Evolutionary conservation across 2,888 invertebrate genomes (phyloP).

Genomic region (Chironomus riparius): DNA sequence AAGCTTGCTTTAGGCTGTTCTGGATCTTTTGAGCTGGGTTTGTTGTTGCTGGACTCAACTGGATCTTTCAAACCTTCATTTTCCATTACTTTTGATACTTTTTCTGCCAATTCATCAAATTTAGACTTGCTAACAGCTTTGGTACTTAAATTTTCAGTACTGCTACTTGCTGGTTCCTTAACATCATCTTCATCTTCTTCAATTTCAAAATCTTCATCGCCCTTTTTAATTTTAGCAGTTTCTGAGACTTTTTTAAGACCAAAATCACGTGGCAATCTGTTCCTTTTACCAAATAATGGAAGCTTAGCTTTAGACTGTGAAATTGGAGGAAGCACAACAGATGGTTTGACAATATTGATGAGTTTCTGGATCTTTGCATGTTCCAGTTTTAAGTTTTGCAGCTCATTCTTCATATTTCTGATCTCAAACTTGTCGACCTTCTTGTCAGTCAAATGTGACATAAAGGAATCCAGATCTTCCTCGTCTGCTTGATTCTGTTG

Average conservation of each 20-base stretch:
- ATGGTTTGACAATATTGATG: constrained; percentile 63
- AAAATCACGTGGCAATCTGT: background rate
- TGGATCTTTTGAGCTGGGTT: background rate
- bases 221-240: background rate
- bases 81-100: too few relatives aligned
- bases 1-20: background rate
- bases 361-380: constrained; percentile 58
- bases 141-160: too few relatives aligned
- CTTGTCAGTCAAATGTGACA: constrained; percentile 53
- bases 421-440: constrained; percentile 57
- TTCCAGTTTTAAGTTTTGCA: constrained; percentile 60
- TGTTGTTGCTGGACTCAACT: background rate
- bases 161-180: too few relatives aligned
- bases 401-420: constrained; percentile 50
- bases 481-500: constrained; percentile 52
- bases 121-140: too few relatives aligned
- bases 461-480: constrained; percentile 77
- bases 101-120: too few relatives aligned
- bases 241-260: background rate
- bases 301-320: constrained; percentile 42
- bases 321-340: constrained; percentile 46
- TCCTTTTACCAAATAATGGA: constrained; percentile 15
- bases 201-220: background rate
- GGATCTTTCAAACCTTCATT: background rate
- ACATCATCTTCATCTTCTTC: constrained; percentile 8